Conservation (phyloP, 2,797 vertebrate species). For the Hippoglossus hippoglossus region DNA sequence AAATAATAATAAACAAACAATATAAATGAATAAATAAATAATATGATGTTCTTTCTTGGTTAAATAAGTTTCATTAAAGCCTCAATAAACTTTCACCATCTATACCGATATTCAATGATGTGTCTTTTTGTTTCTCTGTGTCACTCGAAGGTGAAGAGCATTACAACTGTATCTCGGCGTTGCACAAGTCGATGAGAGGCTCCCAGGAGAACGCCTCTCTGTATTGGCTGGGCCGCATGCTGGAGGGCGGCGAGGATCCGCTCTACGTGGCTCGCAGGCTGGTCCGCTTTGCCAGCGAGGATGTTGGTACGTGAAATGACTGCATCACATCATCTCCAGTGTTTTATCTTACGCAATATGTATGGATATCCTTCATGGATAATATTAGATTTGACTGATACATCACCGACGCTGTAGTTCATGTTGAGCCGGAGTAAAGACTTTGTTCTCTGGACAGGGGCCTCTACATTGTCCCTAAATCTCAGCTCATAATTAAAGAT, state of each 20-base stretch:
- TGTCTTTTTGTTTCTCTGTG: conserved; percentile 17
- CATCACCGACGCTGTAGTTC: neutral
- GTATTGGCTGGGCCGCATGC: conserved; percentile 98
- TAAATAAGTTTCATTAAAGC: no score
- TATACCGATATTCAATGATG: no score
- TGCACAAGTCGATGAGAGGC: conserved; percentile 97
- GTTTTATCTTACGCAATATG: neutral
- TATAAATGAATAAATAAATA: no score
- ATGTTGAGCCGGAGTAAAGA: neutral
- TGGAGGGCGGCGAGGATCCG: conserved; percentile 96
- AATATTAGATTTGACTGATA: conserved; percentile 2
- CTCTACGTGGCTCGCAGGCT: conserved; percentile 95
- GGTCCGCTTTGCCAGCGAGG: conserved; percentile 96
- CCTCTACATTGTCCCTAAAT: neutral
- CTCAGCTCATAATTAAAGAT: conserved; percentile 7
- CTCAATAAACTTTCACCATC: no score
- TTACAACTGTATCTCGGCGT: conserved; percentile 96
- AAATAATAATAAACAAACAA: no score
- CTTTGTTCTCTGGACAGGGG: neutral
- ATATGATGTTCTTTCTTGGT: no score
- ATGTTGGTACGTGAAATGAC: conserved; percentile 87
- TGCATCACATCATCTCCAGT: neutral
- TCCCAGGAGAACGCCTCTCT: conserved; percentile 93
- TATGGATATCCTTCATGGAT: neutral
- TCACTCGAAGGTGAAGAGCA: conserved; percentile 91